Evolutionary conservation across 37 sponge, comb jelly and placozoan species (phyloP), one percentile per base, ranked within the genome.

Genomic region (Aphrocallistes beatrix): DNA sequence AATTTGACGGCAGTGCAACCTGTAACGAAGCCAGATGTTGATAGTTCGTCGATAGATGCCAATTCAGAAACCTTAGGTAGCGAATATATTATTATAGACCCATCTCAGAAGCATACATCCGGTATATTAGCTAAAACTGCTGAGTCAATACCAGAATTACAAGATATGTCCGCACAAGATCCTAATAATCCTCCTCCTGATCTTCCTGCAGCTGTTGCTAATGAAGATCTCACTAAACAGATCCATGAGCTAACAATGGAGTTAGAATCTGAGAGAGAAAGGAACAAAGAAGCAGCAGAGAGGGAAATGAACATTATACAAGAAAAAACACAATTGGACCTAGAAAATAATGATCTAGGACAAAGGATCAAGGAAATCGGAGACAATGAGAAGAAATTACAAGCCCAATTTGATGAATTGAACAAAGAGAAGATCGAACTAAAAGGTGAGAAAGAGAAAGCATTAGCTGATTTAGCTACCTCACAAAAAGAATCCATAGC

Each of bases 391-490:
- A 21, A 60, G n/a, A 30, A 60, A 25, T 25, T 25, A 60, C 75
- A 60, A 60, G n/a, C 10, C 28, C 28, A 25, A 30, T 60, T 30
- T 25, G 21, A 60, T 28, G 75, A 60, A 60, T 13, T 60, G 21
- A 19, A 60, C 10, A 60, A 19, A 60, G 75, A 60, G n/a, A 60
- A 60, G n/a, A 13, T 13, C n/a, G n/a, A 13, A 3, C 21, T 60
- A 60, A 30, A 21, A 60, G 21, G 75, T 60, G 75, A 60, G 75
- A 60, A 60, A 28, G n/a, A 60, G 75, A 60, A 60, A 60, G n/a
- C 75, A 28, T 8, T 13, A 32, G 75, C 10, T 60, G 75, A 60
- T 3, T 13, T 60, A 30, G n/a, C 10, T 25, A 30, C 75, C 75
- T 60, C 75, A 25, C 10, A 60, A 60, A 60, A 60, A 30, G 75